Base-by-base conservation (phyloP, 1,140 invertebrate species). In the Tyrophagus putrescentiae region DNA sequence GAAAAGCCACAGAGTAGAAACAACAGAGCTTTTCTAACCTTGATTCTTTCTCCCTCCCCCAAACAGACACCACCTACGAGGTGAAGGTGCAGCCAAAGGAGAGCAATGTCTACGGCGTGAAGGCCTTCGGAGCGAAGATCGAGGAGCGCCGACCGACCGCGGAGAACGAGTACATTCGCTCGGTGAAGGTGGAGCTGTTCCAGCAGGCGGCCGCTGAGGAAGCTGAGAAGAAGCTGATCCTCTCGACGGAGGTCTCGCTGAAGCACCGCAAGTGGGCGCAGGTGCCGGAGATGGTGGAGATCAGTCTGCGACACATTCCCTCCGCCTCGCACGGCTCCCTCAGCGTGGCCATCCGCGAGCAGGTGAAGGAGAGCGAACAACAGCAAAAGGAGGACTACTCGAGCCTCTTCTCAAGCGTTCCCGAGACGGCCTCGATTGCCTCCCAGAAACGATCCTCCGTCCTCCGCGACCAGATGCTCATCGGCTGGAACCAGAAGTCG, bases 381-480 rank as follows among this genome's bases (percentile, higher is more conserved):
- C n/a, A 7, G 6, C 7, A 48, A 7, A 11, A 16, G n/a, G 4
- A 13, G 11, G 11, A 50, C 25, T 21, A 5, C 18, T 57, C 56
- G 7, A 5, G 39, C 11, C 44, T 9, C 16, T 23, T 9, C 7
- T 25, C 18, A 16, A 18, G 23, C 31, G 31, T 41, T 41, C 28
- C 18, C 16, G 18, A 41, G 16, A 16, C 11, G n/a, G 18, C 23
- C n/a, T 4, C 31, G 16, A n/a, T 29, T 23, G 25, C 21, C n/a
- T 42, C 18, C 16, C 18, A 39, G 13, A 41, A 16, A 33, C 18
- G 16, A 7, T n/a, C 50, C 3, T 28, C 21, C 9, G 32, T 25
- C 31, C 16, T 44, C 27, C 57, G 36, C 23, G 29, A 59, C 28
- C 57, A 59, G 36, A 6, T 34, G 7, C 25, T 59, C 11, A n/a